Conservation (phyloP, 2,113 vertebrate species). For the Leptobrachium leishanense region DNA sequence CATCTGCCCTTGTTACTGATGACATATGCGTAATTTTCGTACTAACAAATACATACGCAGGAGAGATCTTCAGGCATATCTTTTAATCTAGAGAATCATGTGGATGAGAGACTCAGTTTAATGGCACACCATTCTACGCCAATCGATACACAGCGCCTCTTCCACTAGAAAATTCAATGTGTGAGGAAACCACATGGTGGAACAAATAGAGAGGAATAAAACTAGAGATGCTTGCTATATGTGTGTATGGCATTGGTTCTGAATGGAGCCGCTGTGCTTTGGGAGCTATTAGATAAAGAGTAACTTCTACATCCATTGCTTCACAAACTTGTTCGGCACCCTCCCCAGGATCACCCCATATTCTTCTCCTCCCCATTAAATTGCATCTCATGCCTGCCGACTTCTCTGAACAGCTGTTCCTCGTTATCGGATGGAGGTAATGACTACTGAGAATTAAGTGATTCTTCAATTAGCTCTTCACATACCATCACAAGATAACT, state of each 20-base stretch:
- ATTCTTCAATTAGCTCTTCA: conserved; percentile 49
- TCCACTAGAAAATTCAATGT: too few relatives aligned
- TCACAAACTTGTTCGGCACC: conserved; percentile 10
- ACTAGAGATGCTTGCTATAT: background rate
- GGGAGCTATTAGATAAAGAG: background rate
- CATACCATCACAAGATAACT: conserved; percentile 40
- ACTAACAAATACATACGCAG: too few relatives aligned
- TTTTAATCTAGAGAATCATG: too few relatives aligned
- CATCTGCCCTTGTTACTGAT: too few relatives aligned
- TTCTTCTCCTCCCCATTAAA: background rate
- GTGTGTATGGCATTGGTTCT: background rate
- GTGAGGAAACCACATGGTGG: too few relatives aligned
- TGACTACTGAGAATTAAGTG: conserved; percentile 17
- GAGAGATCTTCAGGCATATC: too few relatives aligned
- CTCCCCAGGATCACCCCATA: conserved; percentile 5
- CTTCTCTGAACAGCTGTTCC: conserved; percentile 40
- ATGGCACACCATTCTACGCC: too few relatives aligned
- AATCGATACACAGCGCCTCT: too few relatives aligned
- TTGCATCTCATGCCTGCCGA: conserved; percentile 14
- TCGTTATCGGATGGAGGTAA: conserved; percentile 39
- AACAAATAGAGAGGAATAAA: too few relatives aligned
- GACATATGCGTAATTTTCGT: too few relatives aligned
- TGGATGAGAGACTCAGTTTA: too few relatives aligned
- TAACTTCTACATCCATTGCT: background rate
- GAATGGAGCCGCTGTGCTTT: background rate